These are phyloP conservation scores for Calidris pugnax DNA, from an alignment of 2,113 vertebrate species.

Conservation along the genomic window DNA sequence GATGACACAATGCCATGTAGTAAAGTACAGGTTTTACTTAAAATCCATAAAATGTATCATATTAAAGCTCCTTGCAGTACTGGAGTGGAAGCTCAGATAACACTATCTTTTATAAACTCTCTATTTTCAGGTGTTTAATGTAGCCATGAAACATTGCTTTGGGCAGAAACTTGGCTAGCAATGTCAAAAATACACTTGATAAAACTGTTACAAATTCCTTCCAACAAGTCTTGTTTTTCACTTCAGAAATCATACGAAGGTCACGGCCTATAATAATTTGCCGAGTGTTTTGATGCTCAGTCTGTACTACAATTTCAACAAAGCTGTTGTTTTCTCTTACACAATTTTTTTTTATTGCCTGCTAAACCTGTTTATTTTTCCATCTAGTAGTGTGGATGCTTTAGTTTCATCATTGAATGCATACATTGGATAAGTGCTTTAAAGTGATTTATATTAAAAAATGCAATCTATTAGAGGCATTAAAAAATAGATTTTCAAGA, in stretches of 20 bases:
- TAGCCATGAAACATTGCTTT: not conserved
- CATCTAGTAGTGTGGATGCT: not conserved
- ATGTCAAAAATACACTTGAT: not conserved
- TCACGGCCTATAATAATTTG: not conserved
- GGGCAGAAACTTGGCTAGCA: not conserved
- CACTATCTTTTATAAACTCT: not conserved
- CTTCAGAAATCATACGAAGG: not conserved
- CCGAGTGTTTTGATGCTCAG: not conserved
- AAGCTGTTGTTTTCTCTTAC: not conserved
- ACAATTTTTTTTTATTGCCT: not conserved
- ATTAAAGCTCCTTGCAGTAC: not conserved
- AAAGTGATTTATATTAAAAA: not conserved
- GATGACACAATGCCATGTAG: not conserved
- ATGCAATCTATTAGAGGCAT: not conserved
- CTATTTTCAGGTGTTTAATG: slow-evolving; percentile 3
- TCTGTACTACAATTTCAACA: not conserved
- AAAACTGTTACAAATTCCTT: not conserved
- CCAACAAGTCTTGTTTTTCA: not conserved
- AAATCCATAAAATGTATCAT: not conserved
- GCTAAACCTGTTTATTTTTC: not conserved
- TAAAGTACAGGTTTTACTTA: not conserved
- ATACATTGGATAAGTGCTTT: rapidly evolving
- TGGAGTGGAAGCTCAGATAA: not conserved
- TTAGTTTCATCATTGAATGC: not conserved
- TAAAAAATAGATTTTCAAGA: not conserved